Evolutionary conservation across 2,797 vertebrate genomes (phyloP).

Genomic region (Urocyon cinereoargenteus): DNA sequence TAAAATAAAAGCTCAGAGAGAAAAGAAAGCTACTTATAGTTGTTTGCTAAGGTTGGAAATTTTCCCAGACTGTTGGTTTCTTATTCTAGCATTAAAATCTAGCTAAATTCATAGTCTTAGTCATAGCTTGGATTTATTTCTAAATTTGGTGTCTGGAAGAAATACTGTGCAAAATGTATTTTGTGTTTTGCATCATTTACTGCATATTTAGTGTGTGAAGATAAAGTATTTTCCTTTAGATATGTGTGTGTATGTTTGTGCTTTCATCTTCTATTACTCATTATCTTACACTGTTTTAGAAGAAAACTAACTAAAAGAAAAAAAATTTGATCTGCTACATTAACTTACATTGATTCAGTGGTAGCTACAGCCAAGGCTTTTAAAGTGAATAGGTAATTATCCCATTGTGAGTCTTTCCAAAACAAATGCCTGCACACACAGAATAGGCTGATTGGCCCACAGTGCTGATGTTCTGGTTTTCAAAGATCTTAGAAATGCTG

Average conservation of each 20-base stretch:
- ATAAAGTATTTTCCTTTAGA: slow-evolving; percentile 42
- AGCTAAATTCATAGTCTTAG: slow-evolving; percentile 55
- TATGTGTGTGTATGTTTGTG: slow-evolving; percentile 3
- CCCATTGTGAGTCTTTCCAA: not conserved
- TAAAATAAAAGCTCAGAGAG: slow-evolving; percentile 1
- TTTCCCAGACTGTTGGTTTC: not conserved
- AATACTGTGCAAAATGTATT: slow-evolving; percentile 37
- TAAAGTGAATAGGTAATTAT: slow-evolving; percentile 63
- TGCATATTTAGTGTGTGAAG: slow-evolving; percentile 54
- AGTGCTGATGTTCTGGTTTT: slow-evolving; percentile 11
- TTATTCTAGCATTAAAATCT: slow-evolving; percentile 64
- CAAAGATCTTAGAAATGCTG: slow-evolving; percentile 35
- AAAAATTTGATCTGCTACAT: slow-evolving; percentile 49
- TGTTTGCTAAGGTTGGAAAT: slow-evolving; percentile 54
- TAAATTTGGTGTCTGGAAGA: slow-evolving; percentile 33
- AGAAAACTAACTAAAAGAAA: slow-evolving; percentile 60
- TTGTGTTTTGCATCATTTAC: slow-evolving; percentile 72
- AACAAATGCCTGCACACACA: slow-evolving; percentile 15
- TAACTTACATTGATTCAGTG: slow-evolving; percentile 64
- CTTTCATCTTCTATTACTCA: slow-evolving; percentile 48
- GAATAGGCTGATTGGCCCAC: not conserved
- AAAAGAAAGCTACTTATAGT: not conserved
- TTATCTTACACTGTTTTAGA: slow-evolving; percentile 54
- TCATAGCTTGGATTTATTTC: slow-evolving; percentile 60
- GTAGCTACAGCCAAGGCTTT: slow-evolving; percentile 39